These are phyloP conservation scores for Carlito syrichta DNA, from an alignment of 2,113 vertebrate species.

Conservation along the genomic window DNA sequence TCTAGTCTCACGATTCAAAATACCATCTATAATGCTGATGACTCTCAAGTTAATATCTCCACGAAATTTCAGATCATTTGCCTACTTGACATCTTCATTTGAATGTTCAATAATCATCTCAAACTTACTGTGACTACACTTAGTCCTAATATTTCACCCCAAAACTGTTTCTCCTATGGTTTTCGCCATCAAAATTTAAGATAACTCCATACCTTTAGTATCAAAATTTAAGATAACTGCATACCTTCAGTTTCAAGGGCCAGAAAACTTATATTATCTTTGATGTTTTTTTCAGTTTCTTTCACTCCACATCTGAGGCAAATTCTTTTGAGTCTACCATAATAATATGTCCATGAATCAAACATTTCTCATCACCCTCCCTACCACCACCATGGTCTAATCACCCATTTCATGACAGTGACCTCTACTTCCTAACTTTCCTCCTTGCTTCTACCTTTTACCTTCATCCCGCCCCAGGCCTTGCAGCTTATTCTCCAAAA, in stretches of 20 bases:
- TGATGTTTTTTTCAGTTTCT: background rate
- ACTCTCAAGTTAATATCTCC: background rate
- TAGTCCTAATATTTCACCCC: background rate
- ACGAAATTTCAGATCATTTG: background rate
- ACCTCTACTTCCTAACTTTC: background rate
- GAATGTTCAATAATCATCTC: background rate
- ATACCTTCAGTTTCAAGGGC: background rate
- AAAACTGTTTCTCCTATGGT: background rate
- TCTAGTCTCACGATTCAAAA: background rate
- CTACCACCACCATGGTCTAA: background rate
- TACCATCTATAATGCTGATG: background rate
- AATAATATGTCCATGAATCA: background rate
- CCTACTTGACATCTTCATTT: background rate
- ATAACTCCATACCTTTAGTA: background rate
- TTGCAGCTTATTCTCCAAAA: background rate
- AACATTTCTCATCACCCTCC: background rate
- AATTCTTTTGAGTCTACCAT: background rate
- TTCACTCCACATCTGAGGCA: background rate
- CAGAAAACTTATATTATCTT: background rate
- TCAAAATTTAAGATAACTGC: background rate
- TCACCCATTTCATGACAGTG: background rate
- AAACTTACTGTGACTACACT: background rate
- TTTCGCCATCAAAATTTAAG: background rate
- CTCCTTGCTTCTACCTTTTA: background rate
- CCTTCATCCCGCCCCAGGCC: background rate